A percentile compares a stretch with the other conserved stretches of the same genome.
phyloP scores from a whole-genome alignment of 2,797 vertebrate genomes.

The Lithobates sylvaticus region DNA sequence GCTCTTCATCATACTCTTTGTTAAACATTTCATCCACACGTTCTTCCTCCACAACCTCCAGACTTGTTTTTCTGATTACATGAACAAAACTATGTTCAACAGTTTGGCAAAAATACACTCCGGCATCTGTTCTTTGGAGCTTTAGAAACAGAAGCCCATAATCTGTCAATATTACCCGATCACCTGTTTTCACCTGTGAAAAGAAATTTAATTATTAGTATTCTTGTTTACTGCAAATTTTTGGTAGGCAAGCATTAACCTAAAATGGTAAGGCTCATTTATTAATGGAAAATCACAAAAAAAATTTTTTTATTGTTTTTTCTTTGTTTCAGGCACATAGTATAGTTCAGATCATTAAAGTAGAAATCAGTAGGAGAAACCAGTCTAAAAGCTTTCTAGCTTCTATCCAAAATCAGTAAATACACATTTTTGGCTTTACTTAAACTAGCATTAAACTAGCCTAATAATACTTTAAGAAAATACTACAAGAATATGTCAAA shows the following conservation, averaged over 20 bases:
- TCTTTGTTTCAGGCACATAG: too few relatives aligned
- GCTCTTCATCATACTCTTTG: slow-evolving; percentile 75
- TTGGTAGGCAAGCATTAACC: too few relatives aligned
- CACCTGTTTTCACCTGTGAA: slow-evolving; percentile 85
- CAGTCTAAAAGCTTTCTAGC: too few relatives aligned
- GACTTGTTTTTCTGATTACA: slow-evolving; percentile 83
- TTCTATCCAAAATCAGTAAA: too few relatives aligned
- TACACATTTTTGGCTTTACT: too few relatives aligned
- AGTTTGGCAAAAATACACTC: slow-evolving; percentile 92
- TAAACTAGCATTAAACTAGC: too few relatives aligned
- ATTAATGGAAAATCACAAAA: too few relatives aligned
- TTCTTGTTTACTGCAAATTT: not conserved
- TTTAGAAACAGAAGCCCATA: slow-evolving; percentile 90
- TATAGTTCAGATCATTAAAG: too few relatives aligned
- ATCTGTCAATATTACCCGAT: slow-evolving; percentile 87
- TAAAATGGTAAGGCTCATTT: too few relatives aligned
- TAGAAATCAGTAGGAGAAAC: too few relatives aligned
- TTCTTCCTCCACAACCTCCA: slow-evolving; percentile 88
- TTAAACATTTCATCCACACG: slow-evolving; percentile 82
- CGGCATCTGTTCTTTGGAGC: slow-evolving; percentile 83
- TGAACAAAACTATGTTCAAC: slow-evolving; percentile 93
- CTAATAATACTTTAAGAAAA: too few relatives aligned
- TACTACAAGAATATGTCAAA: too few relatives aligned
- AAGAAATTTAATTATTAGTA: slow-evolving; percentile 10
- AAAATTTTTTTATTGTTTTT: not conserved